Percentiles rank a stretch among this genome's conserved stretches.
phyloP scores from a whole-genome alignment of 2,888 invertebrate species.

The Nomada ferruginata region DNA sequence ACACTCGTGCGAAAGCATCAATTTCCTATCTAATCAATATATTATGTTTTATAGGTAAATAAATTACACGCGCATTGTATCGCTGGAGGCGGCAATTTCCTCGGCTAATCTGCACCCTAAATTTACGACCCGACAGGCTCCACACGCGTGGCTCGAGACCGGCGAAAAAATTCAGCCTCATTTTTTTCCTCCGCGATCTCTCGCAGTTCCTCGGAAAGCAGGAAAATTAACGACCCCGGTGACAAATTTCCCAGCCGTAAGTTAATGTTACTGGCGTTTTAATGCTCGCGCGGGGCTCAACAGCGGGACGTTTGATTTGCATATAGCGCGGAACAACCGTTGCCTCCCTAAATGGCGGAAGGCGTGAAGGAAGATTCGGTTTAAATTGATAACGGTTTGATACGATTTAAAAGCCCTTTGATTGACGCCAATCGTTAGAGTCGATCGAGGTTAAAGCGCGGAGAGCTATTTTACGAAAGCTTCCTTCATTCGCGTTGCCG shows the following conservation, averaged over 20 bases:
- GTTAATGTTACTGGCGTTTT: neutral
- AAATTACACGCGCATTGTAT: slow-evolving; percentile 2
- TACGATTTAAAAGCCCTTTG: slow-evolving; percentile 23
- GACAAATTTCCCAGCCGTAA: neutral
- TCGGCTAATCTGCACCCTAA: neutral
- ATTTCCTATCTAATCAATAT: neutral
- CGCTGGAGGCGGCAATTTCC: neutral
- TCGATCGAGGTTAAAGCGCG: slow-evolving; percentile 4
- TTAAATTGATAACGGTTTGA: slow-evolving; percentile 22
- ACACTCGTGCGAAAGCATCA: neutral
- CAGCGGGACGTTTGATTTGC: neutral
- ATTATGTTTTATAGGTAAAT: neutral
- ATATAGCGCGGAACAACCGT: slow-evolving; percentile 12
- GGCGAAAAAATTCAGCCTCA: neutral
- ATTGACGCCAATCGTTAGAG: slow-evolving; percentile 47
- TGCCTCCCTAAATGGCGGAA: neutral
- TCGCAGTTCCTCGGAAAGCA: neutral
- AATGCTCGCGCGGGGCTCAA: neutral
- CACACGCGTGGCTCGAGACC: no score
- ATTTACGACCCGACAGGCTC: neutral
- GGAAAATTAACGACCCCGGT: neutral
- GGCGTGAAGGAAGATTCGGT: slow-evolving; percentile 11
- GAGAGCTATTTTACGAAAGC: neutral
- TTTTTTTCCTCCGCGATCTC: no score
- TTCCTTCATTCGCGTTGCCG: neutral